Evolutionary conservation across 2,888 invertebrate species (phyloP).

Genomic region (Clivina fossor): DNA sequence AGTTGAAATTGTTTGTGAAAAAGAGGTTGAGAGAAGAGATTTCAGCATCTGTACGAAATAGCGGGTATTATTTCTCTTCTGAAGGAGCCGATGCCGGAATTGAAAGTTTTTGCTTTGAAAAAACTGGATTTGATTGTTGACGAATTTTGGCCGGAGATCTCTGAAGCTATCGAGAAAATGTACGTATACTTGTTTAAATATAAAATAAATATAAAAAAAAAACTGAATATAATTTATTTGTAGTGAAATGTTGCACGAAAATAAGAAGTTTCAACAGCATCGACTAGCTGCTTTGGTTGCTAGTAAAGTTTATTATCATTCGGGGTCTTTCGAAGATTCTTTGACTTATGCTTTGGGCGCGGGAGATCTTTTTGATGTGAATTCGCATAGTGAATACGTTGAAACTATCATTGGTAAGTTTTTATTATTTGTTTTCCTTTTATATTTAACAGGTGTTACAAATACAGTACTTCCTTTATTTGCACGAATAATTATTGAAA

Average conservation of each 20-base stretch:
- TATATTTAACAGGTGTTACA: too few relatives aligned
- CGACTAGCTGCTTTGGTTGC: constrained; percentile 95
- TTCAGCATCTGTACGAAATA: too few relatives aligned
- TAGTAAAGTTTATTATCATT: constrained; percentile 97
- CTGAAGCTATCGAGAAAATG: constrained; percentile 96
- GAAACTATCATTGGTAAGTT: constrained; percentile 83
- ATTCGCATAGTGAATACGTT: constrained; percentile 91
- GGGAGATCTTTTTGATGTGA: constrained; percentile 92
- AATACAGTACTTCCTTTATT: too few relatives aligned
- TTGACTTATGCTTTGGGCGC: constrained; percentile 96
- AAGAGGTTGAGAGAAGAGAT: too few relatives aligned
- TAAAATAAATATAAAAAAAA: constrained; percentile 1
- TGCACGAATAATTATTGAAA: too few relatives aligned
- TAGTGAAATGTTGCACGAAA: constrained; percentile 93
- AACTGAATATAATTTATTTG: constrained; percentile 38
- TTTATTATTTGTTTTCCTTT: constrained; percentile 9
- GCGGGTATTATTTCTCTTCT: constrained; percentile 95
- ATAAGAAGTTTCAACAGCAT: constrained; percentile 82
- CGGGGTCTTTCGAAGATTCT: constrained; percentile 96
- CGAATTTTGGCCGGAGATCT: constrained; percentile 98
- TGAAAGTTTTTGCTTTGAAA: constrained; percentile 90
- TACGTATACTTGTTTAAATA: constrained; percentile 50
- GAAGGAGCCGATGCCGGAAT: constrained; percentile 90
- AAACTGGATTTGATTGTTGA: constrained; percentile 93
- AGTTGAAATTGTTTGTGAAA: too few relatives aligned